Percentiles rank a stretch among this genome's conserved stretches.
phyloP scores from a whole-genome alignment of 2,797 vertebrate genomes.

The Acanthis flammea region DNA sequence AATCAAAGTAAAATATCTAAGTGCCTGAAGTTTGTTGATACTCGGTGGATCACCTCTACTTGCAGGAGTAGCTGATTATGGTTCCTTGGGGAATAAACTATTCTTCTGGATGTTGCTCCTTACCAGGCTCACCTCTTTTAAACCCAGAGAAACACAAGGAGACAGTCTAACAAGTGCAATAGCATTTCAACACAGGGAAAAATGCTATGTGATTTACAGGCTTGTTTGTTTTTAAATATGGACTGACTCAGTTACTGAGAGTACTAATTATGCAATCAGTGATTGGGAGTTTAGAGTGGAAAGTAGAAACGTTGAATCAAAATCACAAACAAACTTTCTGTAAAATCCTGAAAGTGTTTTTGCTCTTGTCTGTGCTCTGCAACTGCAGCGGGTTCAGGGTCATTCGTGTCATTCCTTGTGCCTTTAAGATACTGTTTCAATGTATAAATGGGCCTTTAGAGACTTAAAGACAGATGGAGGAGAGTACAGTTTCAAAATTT shows the following conservation, averaged over 20 bases:
- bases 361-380: not conserved
- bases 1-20: constrained; percentile 29
- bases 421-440: constrained; percentile 31
- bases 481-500: constrained; percentile 45
- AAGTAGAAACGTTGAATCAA: not conserved
- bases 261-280: constrained; percentile 1
- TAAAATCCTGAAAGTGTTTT: not conserved
- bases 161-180: not conserved
- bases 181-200: constrained; percentile 13
- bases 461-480: constrained; percentile 10
- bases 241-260: constrained; percentile 27
- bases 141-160: not conserved
- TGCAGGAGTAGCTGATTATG: not conserved
- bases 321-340: not conserved
- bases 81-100: not conserved
- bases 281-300: not conserved
- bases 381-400: not conserved
- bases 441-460: constrained; percentile 25
- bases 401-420: not conserved
- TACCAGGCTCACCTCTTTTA: not conserved
- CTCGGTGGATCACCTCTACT: not conserved
- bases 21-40: not conserved
- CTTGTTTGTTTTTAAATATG: constrained; percentile 28
- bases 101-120: not conserved
- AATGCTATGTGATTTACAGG: not conserved